These are phyloP conservation scores for Chelon auratus DNA, from an alignment of 2,797 vertebrate genomes.

Conservation along the genomic window DNA sequence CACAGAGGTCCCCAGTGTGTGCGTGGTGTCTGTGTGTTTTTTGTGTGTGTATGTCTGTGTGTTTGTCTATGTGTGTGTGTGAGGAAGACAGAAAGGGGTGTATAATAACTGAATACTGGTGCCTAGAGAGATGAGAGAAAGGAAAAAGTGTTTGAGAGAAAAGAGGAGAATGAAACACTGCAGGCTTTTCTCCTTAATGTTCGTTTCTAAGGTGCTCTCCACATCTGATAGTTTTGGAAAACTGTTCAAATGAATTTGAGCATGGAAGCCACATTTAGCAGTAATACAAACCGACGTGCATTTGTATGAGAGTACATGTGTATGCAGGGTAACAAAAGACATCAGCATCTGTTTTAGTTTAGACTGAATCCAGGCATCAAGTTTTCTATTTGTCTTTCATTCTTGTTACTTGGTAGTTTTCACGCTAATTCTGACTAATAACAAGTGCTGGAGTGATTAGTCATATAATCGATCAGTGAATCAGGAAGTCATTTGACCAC, in stretches of 20 bases:
- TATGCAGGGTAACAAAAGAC: constrained; percentile 23
- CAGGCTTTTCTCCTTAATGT: background rate
- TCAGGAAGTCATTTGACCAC: background rate
- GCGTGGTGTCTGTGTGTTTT: constrained; percentile 19
- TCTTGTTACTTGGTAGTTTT: background rate
- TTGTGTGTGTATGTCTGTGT: constrained; percentile 36
- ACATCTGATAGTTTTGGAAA: constrained; percentile 32
- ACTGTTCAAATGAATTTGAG: constrained; percentile 13
- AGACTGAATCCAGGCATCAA: constrained; percentile 32
- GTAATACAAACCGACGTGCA: constrained; percentile 21
- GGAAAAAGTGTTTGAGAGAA: constrained; percentile 51
- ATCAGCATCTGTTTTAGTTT: constrained; percentile 45
- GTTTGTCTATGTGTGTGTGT: constrained; percentile 21
- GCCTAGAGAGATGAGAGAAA: constrained; percentile 37
- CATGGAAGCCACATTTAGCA: constrained; percentile 16
- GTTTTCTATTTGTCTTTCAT: background rate
- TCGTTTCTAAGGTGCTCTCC: background rate
- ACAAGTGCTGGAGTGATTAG: background rate
- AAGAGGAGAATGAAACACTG: constrained; percentile 5
- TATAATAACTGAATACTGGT: constrained; percentile 42
- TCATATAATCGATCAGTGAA: background rate
- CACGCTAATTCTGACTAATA: background rate
- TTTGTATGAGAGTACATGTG: constrained; percentile 14
- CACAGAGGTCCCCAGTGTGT: constrained; percentile 65
- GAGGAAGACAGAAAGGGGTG: background rate